Evolutionary conservation across 2,797 vertebrate species (phyloP).

Genomic region (Epinephelus coioides): DNA sequence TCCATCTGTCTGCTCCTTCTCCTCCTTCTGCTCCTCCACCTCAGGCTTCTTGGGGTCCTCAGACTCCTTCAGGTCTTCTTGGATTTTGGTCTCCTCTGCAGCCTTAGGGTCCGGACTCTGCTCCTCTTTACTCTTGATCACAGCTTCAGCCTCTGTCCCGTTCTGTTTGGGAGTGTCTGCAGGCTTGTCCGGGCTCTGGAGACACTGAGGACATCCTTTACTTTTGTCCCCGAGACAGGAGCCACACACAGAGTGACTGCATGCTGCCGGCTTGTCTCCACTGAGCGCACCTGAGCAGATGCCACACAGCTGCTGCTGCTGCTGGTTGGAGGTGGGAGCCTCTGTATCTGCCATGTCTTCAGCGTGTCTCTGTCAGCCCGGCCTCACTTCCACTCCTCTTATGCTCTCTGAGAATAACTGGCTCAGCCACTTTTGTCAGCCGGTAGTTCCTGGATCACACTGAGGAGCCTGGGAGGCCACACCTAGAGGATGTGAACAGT

Average conservation of each 20-base stretch:
- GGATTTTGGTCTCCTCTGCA: conserved; percentile 54
- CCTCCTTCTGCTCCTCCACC: conserved; percentile 20
- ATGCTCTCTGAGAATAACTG: conserved; percentile 33
- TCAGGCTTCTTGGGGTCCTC: conserved; percentile 54
- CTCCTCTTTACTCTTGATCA: conserved; percentile 23
- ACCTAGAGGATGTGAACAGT: conserved; percentile 58
- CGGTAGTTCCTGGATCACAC: conserved; percentile 39
- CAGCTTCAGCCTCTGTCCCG: conserved; percentile 11
- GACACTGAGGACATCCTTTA: conserved; percentile 32
- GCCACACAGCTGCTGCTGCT: conserved; percentile 30
- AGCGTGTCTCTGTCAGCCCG: not conserved
- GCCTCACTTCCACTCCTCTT: too few relatives aligned
- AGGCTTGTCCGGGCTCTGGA: conserved; percentile 20
- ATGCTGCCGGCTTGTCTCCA: conserved; percentile 10
- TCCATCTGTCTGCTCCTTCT: not conserved
- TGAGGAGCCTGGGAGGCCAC: conserved; percentile 57
- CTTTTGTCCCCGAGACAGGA: conserved; percentile 39
- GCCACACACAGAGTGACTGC: conserved; percentile 22
- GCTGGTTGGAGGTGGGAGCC: conserved; percentile 6
- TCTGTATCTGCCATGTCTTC: conserved; percentile 64
- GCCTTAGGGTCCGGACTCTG: conserved; percentile 29
- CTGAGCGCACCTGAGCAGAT: conserved; percentile 34
- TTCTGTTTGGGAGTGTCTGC: conserved; percentile 35
- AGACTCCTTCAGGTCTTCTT: conserved; percentile 60
- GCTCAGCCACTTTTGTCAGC: conserved; percentile 53